Base-by-base conservation (phyloP, 2,888 invertebrate species). In the Siphlonurus alternatus region DNA sequence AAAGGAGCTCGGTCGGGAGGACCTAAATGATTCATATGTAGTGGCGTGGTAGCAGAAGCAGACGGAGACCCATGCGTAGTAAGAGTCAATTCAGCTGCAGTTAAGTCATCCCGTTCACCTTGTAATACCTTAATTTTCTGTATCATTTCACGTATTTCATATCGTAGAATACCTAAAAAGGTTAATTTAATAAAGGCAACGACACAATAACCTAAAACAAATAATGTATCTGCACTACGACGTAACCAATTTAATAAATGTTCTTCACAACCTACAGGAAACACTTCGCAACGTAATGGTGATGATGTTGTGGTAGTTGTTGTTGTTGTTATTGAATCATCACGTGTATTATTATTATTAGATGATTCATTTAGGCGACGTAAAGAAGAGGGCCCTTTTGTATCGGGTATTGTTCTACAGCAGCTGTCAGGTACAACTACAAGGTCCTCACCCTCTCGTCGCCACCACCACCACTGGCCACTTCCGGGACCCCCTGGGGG, bases 181-280 rank as follows among this genome's bases (percentile, higher is more conserved):
- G 90, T 89, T 76, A 91, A 80, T 78, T 92, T 92, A 70, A 91
- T 81, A 79, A 92, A 92, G 71, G 91, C 88, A 71, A 92, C 87
- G 68, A 92, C 90, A 78, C 92, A 92, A 76, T 89, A 91, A 65
- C 91, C 91, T 70, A 90, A 76, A 66, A 89, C 74, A 73, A 88
- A 89, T 65, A 92, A 80, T 66, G 89, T 80, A 74, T 91, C 89
- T 62, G 90, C 89, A 59, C 88, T 88, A 73, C 86, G 82, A 69
- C 86, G 79, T 62, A 91, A 79, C 86, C 91, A 92, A 68, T 81
- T 78, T 65, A 86, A 78, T 66, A 92, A 78, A 67, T 83, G 79
- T 69, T 86, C 86, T 68, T 86, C 86, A 77, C 91, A 92, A 68
- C 89, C 88, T 63, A 78, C 76, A 2, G 62, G 61, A 80, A 56